A percentile compares a stretch with the other conserved stretches of the same genome.
Evolutionary conservation across 2,797 vertebrate genomes (phyloP).

Genomic region (Anabas testudineus): DNA sequence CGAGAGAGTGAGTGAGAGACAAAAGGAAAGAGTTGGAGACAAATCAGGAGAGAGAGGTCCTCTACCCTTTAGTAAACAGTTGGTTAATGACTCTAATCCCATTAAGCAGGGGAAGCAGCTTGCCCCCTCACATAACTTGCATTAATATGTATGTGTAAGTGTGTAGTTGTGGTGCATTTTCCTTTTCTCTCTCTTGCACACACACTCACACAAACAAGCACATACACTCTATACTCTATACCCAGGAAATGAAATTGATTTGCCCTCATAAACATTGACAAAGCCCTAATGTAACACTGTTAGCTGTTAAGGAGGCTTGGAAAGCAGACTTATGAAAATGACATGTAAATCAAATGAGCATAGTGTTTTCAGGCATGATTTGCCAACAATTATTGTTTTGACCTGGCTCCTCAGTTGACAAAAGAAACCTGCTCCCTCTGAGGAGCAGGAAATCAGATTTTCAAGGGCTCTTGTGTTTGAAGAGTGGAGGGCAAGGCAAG

Average conservation of each 20-base stretch:
- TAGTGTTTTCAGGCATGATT: constrained; percentile 71
- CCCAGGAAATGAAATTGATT: constrained; percentile 67
- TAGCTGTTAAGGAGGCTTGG: constrained; percentile 56
- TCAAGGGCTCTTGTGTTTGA: constrained; percentile 81
- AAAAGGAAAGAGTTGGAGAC: constrained; percentile 43
- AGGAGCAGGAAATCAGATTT: constrained; percentile 82
- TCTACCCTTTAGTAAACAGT: constrained; percentile 76
- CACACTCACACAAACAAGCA: constrained; percentile 23
- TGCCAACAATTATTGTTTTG: constrained; percentile 82
- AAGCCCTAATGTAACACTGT: constrained; percentile 41
- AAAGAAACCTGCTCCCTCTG: constrained; percentile 77
- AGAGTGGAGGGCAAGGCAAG: constrained; percentile 77
- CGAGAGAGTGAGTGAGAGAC: constrained; percentile 40
- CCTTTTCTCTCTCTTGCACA: constrained; percentile 1
- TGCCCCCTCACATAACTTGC: constrained; percentile 66
- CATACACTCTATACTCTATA: constrained; percentile 27
- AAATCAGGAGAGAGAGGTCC: constrained; percentile 61
- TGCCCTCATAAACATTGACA: constrained; percentile 65
- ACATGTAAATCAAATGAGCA: constrained; percentile 78
- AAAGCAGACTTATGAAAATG: constrained; percentile 66
- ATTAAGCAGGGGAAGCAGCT: constrained; percentile 69
- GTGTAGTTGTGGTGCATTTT: constrained; percentile 37
- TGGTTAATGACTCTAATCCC: constrained; percentile 81
- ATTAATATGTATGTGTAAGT: constrained; percentile 65
- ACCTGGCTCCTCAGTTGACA: constrained; percentile 75